Percentiles rank a stretch among this genome's conserved stretches.
Evolutionary conservation across 2,113 vertebrate genomes (phyloP).

Genomic region (Grus americana): DNA sequence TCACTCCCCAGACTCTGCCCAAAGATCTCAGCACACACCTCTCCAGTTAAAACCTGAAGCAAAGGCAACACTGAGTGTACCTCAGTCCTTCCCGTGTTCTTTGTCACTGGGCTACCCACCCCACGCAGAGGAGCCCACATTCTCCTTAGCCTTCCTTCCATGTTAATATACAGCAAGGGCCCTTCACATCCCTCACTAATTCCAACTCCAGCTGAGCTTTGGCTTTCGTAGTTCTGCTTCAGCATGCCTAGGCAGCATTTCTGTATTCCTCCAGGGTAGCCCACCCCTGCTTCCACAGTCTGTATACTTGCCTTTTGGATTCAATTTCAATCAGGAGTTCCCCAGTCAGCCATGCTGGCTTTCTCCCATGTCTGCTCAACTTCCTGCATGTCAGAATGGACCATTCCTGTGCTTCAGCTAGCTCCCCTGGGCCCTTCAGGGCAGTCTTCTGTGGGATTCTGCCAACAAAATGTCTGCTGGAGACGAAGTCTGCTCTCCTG

Average conservation of each 20-base stretch:
- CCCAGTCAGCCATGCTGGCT: neutral
- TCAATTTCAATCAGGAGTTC: neutral
- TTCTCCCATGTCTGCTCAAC: neutral
- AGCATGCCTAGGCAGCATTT: neutral
- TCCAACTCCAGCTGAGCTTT: neutral
- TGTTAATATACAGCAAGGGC: neutral
- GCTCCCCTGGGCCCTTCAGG: neutral
- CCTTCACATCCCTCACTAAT: neutral
- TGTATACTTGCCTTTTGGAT: neutral
- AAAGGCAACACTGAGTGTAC: neutral
- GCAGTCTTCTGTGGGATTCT: neutral
- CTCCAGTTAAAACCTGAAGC: neutral
- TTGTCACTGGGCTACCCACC: neutral
- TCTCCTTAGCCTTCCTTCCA: neutral
- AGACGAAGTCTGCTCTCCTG: neutral
- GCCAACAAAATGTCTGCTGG: neutral
- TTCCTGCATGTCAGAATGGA: neutral
- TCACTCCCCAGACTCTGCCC: neutral
- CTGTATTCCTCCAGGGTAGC: neutral
- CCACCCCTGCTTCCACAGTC: neutral
- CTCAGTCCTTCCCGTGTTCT: neutral
- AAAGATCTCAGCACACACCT: neutral
- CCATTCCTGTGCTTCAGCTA: neutral
- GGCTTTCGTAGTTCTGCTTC: neutral
- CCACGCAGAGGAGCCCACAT: neutral